Base-by-base conservation (phyloP, 2,113 vertebrate genomes). In the Acanthochromis polyacanthus region DNA sequence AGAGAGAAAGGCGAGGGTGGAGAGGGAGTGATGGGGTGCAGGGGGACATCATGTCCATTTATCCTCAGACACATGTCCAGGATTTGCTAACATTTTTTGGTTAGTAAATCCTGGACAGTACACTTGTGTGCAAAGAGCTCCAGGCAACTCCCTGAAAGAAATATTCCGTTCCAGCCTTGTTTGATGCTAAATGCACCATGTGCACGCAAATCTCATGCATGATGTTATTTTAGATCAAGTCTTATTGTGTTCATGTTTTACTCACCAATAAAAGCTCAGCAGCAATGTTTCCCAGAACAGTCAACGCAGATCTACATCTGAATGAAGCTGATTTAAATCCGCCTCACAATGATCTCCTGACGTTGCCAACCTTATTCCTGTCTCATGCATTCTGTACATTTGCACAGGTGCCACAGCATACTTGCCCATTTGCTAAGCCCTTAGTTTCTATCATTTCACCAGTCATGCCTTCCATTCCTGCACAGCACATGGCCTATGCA, bases 51-150 rank as follows among this genome's bases (percentile, higher is more conserved):
- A 38, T 63, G 61, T 71, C 43, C 22, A 74, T 74, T 82, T 64
- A 71, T 51, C 73, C 62, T 51, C 40, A 80, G 83, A 80, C 69
- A 77, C 75, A 82, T 77, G 73, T 78, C 59, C 57, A 62, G 53
- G 67, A 74, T 71, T 69, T 79, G 38, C 82, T 28, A 46, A 69
- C 12, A 68, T 17, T 83, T 75, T 51, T 68, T 64, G 64, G 32
- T 85, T 52, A 43, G 75, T 59, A 51, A 82, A 71, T 77, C 43
- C 71, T 83, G 73, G 77, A 71, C 16, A 51, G 45, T 30, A 36
- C n/a, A 28, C 36, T 57, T 45, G 30, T 66, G 16, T 62, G 57
- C 23, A 40, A 50, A 25, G 36, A 30, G 69, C 25, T 82, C 65
- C 68, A 61, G 60, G 65, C 62, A 69, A 62, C 52, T 64, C 62